Evolutionary conservation across 2,888 invertebrate genomes (phyloP).

Genomic region (Oeneis ivallda): DNA sequence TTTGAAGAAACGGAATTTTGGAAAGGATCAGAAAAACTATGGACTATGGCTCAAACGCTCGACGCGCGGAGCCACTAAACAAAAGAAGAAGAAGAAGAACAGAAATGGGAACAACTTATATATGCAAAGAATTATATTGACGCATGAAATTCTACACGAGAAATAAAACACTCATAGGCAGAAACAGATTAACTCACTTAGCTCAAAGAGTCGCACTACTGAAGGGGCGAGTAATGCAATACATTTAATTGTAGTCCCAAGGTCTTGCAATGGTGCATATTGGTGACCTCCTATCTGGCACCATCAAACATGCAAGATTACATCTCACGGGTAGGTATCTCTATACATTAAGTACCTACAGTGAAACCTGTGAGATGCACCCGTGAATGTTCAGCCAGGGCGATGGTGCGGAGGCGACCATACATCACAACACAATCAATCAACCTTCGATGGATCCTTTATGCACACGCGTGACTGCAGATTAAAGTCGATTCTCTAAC

Average conservation of each 20-base stretch:
- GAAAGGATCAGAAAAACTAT: too few relatives aligned
- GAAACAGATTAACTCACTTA: background rate
- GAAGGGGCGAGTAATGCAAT: too few relatives aligned
- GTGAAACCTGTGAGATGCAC: background rate
- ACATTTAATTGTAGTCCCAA: too few relatives aligned
- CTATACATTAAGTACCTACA: background rate
- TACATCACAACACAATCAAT: background rate
- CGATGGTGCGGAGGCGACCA: background rate
- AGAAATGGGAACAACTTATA: background rate
- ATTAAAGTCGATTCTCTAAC: background rate
- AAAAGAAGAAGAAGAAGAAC: too few relatives aligned
- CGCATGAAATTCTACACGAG: background rate
- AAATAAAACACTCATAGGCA: background rate
- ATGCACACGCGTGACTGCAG: constrained; percentile 5
- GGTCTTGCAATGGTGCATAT: too few relatives aligned
- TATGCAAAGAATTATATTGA: background rate
- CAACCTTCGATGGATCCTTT: constrained; percentile 1
- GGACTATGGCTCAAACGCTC: too few relatives aligned
- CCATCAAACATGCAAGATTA: too few relatives aligned
- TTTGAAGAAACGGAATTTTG: too few relatives aligned
- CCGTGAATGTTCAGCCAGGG: background rate
- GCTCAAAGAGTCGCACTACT: too few relatives aligned
- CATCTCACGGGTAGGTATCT: too few relatives aligned
- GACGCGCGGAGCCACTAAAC: too few relatives aligned
- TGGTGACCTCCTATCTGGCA: too few relatives aligned